A percentile compares a stretch with the other conserved stretches of the same genome.
Evolutionary conservation across 1,140 invertebrate species (phyloP).

Genomic region (Onthophagus taurus): DNA sequence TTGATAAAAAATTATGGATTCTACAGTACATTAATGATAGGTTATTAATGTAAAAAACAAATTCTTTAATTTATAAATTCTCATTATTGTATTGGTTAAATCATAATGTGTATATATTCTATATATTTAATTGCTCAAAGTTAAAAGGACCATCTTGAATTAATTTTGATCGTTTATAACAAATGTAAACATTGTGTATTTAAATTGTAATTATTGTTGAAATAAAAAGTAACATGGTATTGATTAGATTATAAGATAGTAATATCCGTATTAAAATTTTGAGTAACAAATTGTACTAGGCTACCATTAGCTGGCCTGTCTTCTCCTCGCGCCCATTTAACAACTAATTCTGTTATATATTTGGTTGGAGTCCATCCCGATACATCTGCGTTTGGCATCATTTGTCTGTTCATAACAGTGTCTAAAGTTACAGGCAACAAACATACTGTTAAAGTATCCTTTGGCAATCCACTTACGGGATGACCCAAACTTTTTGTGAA

Average conservation of each 20-base stretch:
- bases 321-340: slow-evolving; percentile 67
- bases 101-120: too few relatives aligned
- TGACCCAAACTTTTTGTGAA: slow-evolving; percentile 53
- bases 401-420: slow-evolving; percentile 93
- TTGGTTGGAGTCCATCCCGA: slow-evolving; percentile 77
- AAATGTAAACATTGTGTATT: too few relatives aligned
- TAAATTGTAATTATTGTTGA: too few relatives aligned
- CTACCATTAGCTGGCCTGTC: slow-evolving; percentile 72
- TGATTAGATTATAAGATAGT: slow-evolving; percentile 3
- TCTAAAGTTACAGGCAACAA: slow-evolving; percentile 89
- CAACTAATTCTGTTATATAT: slow-evolving; percentile 68
- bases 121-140: slow-evolving; percentile 1
- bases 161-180: background rate
- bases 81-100: too few relatives aligned
- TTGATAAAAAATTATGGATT: too few relatives aligned
- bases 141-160: too few relatives aligned
- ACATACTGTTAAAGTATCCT: slow-evolving; percentile 57
- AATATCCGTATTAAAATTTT: slow-evolving; percentile 38
- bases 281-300: slow-evolving; percentile 77
- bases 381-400: slow-evolving; percentile 90
- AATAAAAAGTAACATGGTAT: slow-evolving; percentile 8
- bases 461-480: slow-evolving; percentile 57
- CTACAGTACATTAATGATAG: too few relatives aligned
- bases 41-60: too few relatives aligned
- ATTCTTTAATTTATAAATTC: too few relatives aligned